Conservation (phyloP, 2,797 vertebrate genomes). For the Rousettus madagascariensis region DNA sequence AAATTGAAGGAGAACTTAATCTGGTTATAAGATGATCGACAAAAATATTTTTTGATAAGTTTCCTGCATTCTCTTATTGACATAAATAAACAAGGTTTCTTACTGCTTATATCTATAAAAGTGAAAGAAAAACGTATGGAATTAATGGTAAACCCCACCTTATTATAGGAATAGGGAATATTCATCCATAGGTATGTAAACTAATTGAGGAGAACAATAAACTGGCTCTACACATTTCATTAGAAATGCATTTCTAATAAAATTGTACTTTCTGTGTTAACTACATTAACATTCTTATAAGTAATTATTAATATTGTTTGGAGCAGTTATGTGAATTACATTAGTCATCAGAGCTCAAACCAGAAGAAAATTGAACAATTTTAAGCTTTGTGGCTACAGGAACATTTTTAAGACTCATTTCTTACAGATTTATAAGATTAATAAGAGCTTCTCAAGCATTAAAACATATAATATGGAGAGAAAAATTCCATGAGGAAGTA, state of each 20-base stretch:
- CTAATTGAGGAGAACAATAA: neutral
- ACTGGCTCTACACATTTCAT: neutral
- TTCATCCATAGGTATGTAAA: neutral
- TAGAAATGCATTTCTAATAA: conserved; percentile 9
- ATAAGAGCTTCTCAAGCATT: conserved; percentile 42
- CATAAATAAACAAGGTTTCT: neutral
- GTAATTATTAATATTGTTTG: conserved; percentile 43
- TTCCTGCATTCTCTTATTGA: neutral
- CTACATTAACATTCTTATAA: conserved; percentile 31
- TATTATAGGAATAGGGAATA: neutral
- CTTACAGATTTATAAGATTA: neutral
- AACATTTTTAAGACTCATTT: neutral
- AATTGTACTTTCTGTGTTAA: neutral
- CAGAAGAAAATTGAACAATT: conserved; percentile 40
- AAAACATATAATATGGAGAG: conserved; percentile 3
- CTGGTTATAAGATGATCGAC: neutral
- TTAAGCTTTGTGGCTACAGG: neutral
- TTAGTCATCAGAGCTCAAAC: conserved; percentile 2
- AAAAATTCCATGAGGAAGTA: neutral
- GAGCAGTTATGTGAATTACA: neutral
- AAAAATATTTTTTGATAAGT: conserved; percentile 18
- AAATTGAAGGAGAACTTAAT: conserved; percentile 14
- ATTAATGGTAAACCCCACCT: neutral
- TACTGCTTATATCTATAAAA: neutral
- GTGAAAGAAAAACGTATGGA: neutral